Evolutionary conservation across 2,113 vertebrate genomes (phyloP), one percentile per base, ranked within the genome.

Genomic region (Engystomops pustulosus): DNA sequence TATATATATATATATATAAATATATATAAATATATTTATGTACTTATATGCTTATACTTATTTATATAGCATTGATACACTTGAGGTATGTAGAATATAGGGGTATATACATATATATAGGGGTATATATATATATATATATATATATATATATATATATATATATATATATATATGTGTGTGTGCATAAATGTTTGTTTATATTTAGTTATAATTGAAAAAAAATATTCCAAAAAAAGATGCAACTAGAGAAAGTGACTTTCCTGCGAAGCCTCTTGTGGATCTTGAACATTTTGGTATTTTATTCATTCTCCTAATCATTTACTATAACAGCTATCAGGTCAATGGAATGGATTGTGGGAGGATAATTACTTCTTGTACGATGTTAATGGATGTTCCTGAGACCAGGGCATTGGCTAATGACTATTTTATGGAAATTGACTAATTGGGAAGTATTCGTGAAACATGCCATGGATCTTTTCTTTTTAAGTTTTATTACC

Each of bases 331-430:
- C 83, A 70, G 74, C 83, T 85, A 85, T 51, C 74, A 79, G 83
- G 83, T 85, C 74, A 85, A 85, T 79, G 62, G 36, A 85, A 85
- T 85, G 60, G 75, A 85, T 85, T 85, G 83, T 85, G 83, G 83
- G 83, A 85, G 83, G 83, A 85, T 85, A 85, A 85, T 85, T 85
- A 77, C 75, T 78, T 85, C 83, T 85, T 85, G 83, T 85, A 85
- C 77, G 75, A 79, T 85, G 83, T 85, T 85, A 85, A 85, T 85
- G 75, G 83, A 85, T 85, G 83, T 85, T 85, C 75, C 65, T 79
- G 83, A 85, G 83, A 85, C 75, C 74, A 85, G 62, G 83, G 83
- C 72, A 85, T 85, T 85, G 83, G 83, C 68, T 85, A 85, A 85
- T 85, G 74, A 85, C 74, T 79, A 70, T 79, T 79, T 85, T 85